These are phyloP conservation scores for Natrix natrix DNA, from an alignment of 2,797 vertebrate genomes.

Conservation along the genomic window DNA sequence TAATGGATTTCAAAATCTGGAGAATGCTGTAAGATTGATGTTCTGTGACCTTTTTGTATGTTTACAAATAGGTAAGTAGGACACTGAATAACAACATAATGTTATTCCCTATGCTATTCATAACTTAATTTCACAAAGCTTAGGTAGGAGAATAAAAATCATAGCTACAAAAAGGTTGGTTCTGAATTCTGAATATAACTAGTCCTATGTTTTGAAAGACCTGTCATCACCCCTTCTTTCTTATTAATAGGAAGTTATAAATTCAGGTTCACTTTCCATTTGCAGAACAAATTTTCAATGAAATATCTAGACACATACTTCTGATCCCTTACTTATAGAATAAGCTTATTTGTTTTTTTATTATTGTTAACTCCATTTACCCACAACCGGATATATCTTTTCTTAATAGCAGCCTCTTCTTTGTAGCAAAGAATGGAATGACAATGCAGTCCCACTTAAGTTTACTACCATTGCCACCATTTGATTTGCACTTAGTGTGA, in stretches of 20 bases:
- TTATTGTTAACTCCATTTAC: neutral
- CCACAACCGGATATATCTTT: neutral
- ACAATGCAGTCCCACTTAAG: neutral
- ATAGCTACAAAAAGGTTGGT: neutral
- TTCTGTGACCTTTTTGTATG: neutral
- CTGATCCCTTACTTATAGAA: neutral
- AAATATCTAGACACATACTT: neutral
- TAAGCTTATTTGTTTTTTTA: neutral
- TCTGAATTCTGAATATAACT: neutral
- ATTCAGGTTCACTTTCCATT: neutral
- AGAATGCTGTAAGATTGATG: neutral
- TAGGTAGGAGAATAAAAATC: neutral
- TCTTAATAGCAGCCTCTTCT: neutral
- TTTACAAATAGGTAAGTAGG: neutral
- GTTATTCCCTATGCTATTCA: neutral
- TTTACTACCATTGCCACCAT: neutral
- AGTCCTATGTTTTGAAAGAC: neutral
- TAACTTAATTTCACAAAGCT: neutral
- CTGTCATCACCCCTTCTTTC: neutral
- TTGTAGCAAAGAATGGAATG: neutral
- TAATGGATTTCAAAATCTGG: neutral
- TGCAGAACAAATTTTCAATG: neutral
- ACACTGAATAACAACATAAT: neutral
- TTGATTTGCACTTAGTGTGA: neutral
- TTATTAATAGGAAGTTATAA: neutral